These are phyloP conservation scores for Caranx melampygus DNA, from an alignment of 2,113 vertebrate genomes.

Conservation along the genomic window DNA sequence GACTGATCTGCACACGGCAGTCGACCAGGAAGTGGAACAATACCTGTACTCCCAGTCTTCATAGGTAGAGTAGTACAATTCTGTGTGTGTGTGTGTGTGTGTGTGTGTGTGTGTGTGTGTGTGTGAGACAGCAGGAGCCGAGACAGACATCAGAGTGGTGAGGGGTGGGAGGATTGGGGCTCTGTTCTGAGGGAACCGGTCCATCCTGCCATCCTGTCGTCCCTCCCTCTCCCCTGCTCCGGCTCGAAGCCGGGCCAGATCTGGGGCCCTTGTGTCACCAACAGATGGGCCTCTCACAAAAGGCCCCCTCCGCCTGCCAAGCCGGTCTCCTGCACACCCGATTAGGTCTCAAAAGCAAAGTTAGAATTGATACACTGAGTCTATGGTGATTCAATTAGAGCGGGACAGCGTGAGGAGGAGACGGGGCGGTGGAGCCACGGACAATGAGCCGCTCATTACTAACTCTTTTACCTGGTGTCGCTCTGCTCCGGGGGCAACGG, in stretches of 20 bases:
- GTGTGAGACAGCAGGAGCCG: conserved; percentile 21
- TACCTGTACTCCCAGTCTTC: neutral
- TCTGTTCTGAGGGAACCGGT: conserved; percentile 38
- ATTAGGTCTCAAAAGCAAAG: conserved; percentile 98
- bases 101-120: neutral
- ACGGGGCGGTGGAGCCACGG: conserved; percentile 84
- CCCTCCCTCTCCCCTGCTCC: conserved; percentile 35
- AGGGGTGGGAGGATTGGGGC: conserved; percentile 28
- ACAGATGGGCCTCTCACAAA: conserved; percentile 99
- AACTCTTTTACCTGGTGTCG: conserved; percentile 97
- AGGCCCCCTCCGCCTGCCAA: conserved; percentile 91
- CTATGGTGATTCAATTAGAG: conserved; percentile 98
- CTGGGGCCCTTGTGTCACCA: conserved; percentile 88
- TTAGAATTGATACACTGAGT: conserved; percentile 98
- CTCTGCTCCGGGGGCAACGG: conserved; percentile 88
- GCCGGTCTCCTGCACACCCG: conserved; percentile 97
- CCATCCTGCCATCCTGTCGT: conserved; percentile 53
- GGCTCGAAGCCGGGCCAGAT: conserved; percentile 74
- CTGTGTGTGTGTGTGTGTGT: neutral
- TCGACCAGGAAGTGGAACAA: too few relatives aligned
- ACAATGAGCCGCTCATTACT: conserved; percentile 86
- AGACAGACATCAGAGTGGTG: conserved; percentile 51
- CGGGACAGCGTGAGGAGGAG: conserved; percentile 91
- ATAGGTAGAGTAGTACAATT: neutral
- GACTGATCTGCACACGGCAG: too few relatives aligned